These are phyloP conservation scores for Coenonympha arcania DNA, from an alignment of 2,888 invertebrate genomes.

Conservation along the genomic window DNA sequence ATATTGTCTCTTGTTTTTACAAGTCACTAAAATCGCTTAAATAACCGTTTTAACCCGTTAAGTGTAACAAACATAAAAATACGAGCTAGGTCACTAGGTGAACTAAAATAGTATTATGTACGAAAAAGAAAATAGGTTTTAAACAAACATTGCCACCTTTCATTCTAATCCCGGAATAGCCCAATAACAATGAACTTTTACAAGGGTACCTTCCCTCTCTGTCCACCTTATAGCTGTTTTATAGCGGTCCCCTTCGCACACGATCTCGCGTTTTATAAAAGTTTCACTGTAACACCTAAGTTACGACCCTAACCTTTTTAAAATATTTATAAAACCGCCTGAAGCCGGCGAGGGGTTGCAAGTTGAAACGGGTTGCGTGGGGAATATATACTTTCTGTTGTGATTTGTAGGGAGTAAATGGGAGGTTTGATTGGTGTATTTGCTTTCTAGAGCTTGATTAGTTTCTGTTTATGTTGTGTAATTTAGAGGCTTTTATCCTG, in stretches of 20 bases:
- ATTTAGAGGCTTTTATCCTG: too few species aligned
- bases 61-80: not conserved
- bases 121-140: slow-evolving; percentile 2
- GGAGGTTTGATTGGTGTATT: not conserved
- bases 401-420: slow-evolving; percentile 6
- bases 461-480: not conserved
- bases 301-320: slow-evolving; percentile 27
- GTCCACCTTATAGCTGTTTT: not conserved
- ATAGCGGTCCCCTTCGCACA: slow-evolving; percentile 7
- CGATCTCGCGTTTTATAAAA: slow-evolving; percentile 25
- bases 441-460: not conserved
- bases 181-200: slow-evolving; percentile 32
- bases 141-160: slow-evolving; percentile 9
- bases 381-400: slow-evolving; percentile 8
- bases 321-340: slow-evolving; percentile 29
- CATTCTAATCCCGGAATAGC: slow-evolving; percentile 30
- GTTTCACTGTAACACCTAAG: slow-evolving; percentile 22
- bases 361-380: slow-evolving; percentile 9
- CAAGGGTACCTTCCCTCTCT: slow-evolving; percentile 16
- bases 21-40: not conserved
- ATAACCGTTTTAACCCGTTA: not conserved
- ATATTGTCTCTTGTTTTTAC: too few species aligned
- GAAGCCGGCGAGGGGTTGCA: slow-evolving; percentile 4
- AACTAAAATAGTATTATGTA: not conserved
- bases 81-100: not conserved